Conservation (phyloP, 2,797 vertebrate species). For the Periparus ater region DNA sequence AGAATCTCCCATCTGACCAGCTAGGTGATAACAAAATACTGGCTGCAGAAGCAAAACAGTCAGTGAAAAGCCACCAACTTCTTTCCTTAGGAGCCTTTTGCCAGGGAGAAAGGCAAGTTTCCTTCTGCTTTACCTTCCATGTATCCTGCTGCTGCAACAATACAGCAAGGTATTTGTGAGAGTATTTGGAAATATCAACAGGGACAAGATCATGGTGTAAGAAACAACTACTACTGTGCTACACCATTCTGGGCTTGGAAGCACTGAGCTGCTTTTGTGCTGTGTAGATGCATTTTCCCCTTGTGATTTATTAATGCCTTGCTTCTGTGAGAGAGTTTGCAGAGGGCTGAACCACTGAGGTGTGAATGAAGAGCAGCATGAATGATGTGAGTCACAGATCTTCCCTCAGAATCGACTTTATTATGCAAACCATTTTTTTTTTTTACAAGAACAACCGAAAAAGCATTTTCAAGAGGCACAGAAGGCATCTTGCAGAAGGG, state of each 20-base stretch:
- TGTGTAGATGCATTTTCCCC: neutral
- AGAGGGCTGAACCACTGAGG: slow-evolving; percentile 14
- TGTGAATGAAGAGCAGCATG: slow-evolving; percentile 53
- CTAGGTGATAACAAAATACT: neutral
- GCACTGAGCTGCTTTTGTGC: neutral
- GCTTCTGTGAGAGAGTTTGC: neutral
- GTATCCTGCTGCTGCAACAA: neutral
- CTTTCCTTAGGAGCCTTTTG: neutral
- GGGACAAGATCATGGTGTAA: neutral
- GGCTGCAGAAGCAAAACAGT: neutral
- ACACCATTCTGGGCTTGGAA: neutral
- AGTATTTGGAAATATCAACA: neutral
- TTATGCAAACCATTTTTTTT: slow-evolving; percentile 18
- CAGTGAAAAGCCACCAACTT: neutral
- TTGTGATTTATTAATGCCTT: slow-evolving; percentile 18
- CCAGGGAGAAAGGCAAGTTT: neutral
- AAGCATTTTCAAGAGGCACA: slow-evolving; percentile 19
- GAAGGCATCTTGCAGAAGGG: neutral
- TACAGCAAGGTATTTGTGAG: neutral
- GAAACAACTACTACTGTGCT: neutral
- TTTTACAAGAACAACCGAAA: slow-evolving; percentile 21
- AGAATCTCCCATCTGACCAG: neutral
- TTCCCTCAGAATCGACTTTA: slow-evolving; percentile 41
- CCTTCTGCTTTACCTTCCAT: neutral
- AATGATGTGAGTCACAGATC: slow-evolving; percentile 61